A percentile compares a stretch with the other conserved stretches of the same genome.
phyloP scores from a whole-genome alignment of 2,113 vertebrate species.

The Calyptomena viridis region DNA sequence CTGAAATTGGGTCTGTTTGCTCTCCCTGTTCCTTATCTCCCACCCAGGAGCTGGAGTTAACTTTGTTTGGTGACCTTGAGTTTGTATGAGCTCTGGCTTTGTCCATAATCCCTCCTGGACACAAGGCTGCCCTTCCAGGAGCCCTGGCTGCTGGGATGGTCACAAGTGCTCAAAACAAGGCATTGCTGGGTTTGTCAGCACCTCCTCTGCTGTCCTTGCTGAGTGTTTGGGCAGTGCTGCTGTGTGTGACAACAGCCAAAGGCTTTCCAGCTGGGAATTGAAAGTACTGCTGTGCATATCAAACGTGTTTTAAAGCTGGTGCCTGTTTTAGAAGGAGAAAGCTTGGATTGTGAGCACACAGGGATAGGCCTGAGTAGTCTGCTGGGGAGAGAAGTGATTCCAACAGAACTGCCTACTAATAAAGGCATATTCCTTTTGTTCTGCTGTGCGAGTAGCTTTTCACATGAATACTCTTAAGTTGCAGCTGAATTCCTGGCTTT shows the following conservation, averaged over 20 bases:
- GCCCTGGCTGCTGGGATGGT: background rate
- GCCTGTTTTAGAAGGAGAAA: background rate
- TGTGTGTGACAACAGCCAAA: background rate
- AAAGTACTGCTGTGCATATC: background rate
- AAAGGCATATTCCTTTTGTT: background rate
- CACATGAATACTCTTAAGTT: background rate
- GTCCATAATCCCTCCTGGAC: background rate
- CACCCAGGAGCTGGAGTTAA: background rate
- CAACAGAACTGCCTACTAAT: background rate
- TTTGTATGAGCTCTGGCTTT: background rate
- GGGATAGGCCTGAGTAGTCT: background rate
- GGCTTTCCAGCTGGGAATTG: background rate
- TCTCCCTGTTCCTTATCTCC: background rate
- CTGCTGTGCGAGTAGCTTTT: background rate
- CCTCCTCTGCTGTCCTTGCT: background rate
- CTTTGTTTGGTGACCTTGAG: conserved; percentile 8
- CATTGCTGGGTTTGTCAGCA: background rate
- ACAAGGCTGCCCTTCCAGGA: background rate
- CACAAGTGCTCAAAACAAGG: background rate
- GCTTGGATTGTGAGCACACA: background rate
- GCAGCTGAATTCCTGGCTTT: background rate
- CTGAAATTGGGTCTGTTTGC: background rate
- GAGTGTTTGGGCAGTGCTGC: background rate
- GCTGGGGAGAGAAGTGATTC: background rate
- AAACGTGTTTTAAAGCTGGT: background rate